Percentiles rank a stretch among this genome's conserved stretches.
Conservation (phyloP, 2,797 vertebrate genomes). For the Anableps anableps region DNA sequence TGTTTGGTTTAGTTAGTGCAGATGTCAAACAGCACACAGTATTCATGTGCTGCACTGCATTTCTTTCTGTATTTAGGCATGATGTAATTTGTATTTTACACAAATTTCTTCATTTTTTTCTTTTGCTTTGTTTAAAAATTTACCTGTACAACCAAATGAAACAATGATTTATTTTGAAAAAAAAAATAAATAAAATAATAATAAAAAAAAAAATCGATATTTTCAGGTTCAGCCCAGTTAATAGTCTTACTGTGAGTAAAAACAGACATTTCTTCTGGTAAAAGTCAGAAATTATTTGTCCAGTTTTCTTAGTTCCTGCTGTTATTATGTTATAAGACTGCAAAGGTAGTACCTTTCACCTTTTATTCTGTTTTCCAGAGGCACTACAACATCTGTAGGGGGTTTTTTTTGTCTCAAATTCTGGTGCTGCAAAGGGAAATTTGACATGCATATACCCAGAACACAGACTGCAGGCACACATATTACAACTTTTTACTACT, state of each 20-base stretch:
- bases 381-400: slow-evolving; percentile 1
- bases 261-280: background rate
- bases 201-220: no score
- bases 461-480: slow-evolving; percentile 21
- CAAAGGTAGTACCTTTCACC: background rate
- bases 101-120: slow-evolving; percentile 4
- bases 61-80: background rate
- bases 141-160: background rate
- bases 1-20: background rate
- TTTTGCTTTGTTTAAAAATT: background rate
- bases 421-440: slow-evolving; percentile 4
- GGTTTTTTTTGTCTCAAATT: slow-evolving; percentile 1
- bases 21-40: no score
- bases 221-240: background rate
- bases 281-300: background rate
- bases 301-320: background rate
- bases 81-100: slow-evolving; percentile 7
- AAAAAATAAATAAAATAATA: background rate
- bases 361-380: background rate
- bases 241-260: background rate
- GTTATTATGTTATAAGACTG: slow-evolving; percentile 7
- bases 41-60: background rate
- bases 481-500: background rate
- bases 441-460: slow-evolving; percentile 12
- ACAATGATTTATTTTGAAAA: background rate